Conservation (phyloP, 2,888 invertebrate species). For the Athrips mouffetella region DNA sequence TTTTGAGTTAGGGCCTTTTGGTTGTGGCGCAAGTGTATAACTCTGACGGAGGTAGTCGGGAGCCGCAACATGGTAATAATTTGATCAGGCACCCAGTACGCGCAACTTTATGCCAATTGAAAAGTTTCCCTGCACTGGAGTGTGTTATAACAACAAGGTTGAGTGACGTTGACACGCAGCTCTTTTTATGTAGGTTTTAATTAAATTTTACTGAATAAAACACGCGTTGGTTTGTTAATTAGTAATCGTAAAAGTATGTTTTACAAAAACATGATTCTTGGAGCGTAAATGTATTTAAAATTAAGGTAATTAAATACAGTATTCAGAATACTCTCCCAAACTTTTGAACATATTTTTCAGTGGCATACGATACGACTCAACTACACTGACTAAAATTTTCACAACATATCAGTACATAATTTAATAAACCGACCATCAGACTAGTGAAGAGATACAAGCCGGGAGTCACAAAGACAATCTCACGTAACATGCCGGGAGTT, state of each 20-base stretch:
- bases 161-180: slow-evolving; percentile 37
- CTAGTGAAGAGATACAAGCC: background rate
- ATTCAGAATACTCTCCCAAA: too few relatives aligned
- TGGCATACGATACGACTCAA: background rate
- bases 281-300: too few relatives aligned
- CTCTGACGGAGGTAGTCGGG: slow-evolving; percentile 49
- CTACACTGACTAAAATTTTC: background rate
- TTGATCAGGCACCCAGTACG: slow-evolving; percentile 65
- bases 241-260: too few relatives aligned
- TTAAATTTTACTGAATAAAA: background rate
- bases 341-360: background rate
- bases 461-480: slow-evolving; percentile 10
- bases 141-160: slow-evolving; percentile 44
- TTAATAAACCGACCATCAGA: slow-evolving; percentile 4
- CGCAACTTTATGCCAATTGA: slow-evolving; percentile 66
- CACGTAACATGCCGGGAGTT: slow-evolving; percentile 1
- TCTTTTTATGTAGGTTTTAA: background rate
- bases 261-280: too few relatives aligned
- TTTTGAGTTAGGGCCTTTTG: slow-evolving; percentile 39
- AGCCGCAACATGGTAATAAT: slow-evolving; percentile 72
- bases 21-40: slow-evolving; percentile 30
- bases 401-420: background rate
- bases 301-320: too few relatives aligned
- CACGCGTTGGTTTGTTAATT: too few relatives aligned
- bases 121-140: slow-evolving; percentile 64